Conservation (phyloP, 2,797 vertebrate genomes). For the Rhinichthys osculus region DNA sequence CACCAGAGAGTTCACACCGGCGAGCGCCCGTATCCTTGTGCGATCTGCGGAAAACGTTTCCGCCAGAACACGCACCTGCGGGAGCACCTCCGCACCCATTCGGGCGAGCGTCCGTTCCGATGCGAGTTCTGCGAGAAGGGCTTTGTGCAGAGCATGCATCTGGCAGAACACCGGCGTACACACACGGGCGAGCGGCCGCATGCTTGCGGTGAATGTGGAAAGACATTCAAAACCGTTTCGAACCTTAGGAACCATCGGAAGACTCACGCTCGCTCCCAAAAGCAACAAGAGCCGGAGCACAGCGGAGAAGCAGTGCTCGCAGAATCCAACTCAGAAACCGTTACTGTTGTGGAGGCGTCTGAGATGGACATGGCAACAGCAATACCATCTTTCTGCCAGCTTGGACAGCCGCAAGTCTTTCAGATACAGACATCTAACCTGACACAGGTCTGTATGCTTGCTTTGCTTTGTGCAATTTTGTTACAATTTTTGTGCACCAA, state of each 20-base stretch:
- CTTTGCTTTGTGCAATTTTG: not conserved
- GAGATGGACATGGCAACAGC: slow-evolving; percentile 64
- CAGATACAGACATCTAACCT: slow-evolving; percentile 80
- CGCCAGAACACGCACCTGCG: slow-evolving; percentile 88
- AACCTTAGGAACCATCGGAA: slow-evolving; percentile 85
- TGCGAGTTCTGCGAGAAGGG: slow-evolving; percentile 78
- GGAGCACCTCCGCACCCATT: slow-evolving; percentile 87
- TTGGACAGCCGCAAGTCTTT: slow-evolving; percentile 76
- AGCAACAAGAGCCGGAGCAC: slow-evolving; percentile 68
- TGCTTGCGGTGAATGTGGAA: slow-evolving; percentile 76
- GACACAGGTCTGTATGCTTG: slow-evolving; percentile 70
- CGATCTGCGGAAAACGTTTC: slow-evolving; percentile 87
- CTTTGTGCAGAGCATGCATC: slow-evolving; percentile 83
- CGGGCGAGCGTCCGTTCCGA: slow-evolving; percentile 79
- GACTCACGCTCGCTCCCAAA: slow-evolving; percentile 71
- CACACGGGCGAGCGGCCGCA: slow-evolving; percentile 83
- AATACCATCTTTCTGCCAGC: slow-evolving; percentile 54
- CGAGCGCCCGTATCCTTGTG: slow-evolving; percentile 87
- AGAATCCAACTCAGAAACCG: slow-evolving; percentile 44
- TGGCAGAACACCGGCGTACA: slow-evolving; percentile 80
- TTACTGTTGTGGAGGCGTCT: slow-evolving; percentile 70
- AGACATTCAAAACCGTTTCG: slow-evolving; percentile 84
- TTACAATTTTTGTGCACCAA: not conserved
- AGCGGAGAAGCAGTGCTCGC: slow-evolving; percentile 45
- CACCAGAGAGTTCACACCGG: slow-evolving; percentile 88